Conservation (phyloP, 2,888 invertebrate species). For the Hydropsyche betteni region DNA sequence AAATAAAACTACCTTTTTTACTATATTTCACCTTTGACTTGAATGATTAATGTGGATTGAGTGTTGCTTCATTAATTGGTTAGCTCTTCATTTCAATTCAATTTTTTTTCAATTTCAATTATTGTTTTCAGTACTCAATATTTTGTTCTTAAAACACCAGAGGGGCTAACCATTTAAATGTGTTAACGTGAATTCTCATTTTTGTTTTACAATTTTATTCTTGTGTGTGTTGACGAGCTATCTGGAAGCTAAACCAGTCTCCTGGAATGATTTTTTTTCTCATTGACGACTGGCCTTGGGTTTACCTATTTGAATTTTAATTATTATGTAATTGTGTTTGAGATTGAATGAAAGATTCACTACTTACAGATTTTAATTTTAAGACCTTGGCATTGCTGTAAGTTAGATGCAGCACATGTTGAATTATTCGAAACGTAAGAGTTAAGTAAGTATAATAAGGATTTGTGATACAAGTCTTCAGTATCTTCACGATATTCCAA, state of each 20-base stretch:
- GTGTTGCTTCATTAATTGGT: conserved; percentile 31
- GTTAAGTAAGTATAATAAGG: background rate
- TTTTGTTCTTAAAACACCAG: background rate
- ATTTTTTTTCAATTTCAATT: background rate
- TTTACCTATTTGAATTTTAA: background rate
- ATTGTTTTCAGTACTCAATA: background rate
- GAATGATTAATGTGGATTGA: conserved; percentile 24
- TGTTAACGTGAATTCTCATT: conserved; percentile 27
- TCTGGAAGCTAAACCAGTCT: conserved; percentile 5
- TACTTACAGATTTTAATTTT: background rate
- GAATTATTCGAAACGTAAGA: background rate
- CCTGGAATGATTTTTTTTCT: conserved; percentile 31
- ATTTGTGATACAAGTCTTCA: too few species aligned
- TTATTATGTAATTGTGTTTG: background rate
- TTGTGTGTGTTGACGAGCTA: conserved; percentile 11
- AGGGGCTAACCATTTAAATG: conserved; percentile 28
- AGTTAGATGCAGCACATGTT: background rate
- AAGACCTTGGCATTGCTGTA: background rate
- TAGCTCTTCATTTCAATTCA: background rate
- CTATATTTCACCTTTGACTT: conserved; percentile 20
- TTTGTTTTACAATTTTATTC: conserved; percentile 5
- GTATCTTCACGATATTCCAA: too few species aligned
- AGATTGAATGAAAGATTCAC: too few species aligned
- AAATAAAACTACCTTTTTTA: conserved; percentile 46
- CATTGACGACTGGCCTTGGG: conserved; percentile 24